These are phyloP conservation scores for Nebria ingens DNA, from an alignment of 1,140 invertebrate genomes.

Conservation along the genomic window DNA sequence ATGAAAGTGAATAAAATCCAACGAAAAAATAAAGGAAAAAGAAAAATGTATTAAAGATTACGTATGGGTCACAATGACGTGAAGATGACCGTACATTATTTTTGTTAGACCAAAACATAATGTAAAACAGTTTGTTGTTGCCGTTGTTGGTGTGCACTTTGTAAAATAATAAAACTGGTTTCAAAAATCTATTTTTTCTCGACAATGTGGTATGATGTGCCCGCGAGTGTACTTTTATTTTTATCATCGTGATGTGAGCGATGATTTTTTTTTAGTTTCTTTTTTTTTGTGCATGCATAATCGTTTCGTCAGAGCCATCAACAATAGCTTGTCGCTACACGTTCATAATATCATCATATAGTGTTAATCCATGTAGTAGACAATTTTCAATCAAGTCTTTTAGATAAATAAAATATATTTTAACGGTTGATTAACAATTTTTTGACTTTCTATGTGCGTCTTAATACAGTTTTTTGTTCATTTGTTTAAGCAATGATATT, in stretches of 20 bases:
- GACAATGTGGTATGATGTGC: neutral
- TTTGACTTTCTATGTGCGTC: too few species aligned
- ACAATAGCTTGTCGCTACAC: neutral
- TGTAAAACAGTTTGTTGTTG: neutral
- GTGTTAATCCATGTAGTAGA: slow-evolving; percentile 33
- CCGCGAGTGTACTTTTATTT: neutral
- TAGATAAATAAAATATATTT: too few species aligned
- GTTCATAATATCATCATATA: slow-evolving; percentile 15
- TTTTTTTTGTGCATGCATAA: neutral
- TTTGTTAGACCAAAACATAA: neutral
- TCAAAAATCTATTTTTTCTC: neutral
- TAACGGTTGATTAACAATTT: too few species aligned
- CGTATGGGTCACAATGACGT: too few species aligned
- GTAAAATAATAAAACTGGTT: neutral
- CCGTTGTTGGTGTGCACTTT: too few species aligned
- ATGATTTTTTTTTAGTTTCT: neutral
- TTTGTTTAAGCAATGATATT: too few species aligned
- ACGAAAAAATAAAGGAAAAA: too few species aligned
- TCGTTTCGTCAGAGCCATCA: neutral
- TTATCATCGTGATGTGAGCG: neutral
- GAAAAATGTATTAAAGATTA: too few species aligned
- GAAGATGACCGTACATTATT: neutral
- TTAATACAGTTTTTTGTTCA: too few species aligned
- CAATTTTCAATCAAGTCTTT: slow-evolving; percentile 16
- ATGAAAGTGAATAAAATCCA: too few species aligned